Conservation (phyloP, 2,888 invertebrate species). For the Coelopa pilipes region DNA sequence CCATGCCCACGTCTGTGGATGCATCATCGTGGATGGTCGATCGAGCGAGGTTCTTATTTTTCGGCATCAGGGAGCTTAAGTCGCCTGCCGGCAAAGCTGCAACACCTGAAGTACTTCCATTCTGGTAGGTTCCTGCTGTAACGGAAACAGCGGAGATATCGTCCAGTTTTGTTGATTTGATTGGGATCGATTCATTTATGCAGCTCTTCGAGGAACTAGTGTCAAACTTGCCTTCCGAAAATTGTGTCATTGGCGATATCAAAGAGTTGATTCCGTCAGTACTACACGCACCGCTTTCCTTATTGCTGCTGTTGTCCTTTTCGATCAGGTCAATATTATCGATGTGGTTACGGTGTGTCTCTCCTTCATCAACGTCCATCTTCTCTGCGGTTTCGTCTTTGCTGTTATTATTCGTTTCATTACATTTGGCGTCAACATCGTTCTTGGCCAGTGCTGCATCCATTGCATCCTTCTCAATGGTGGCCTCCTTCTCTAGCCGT, state of each 20-base stretch:
- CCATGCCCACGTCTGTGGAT: slow-evolving; percentile 66
- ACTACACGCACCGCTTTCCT: slow-evolving; percentile 13
- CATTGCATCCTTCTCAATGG: slow-evolving; percentile 37
- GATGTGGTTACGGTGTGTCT: slow-evolving; percentile 25
- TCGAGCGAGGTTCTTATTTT: slow-evolving; percentile 53
- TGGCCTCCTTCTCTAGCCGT: slow-evolving; percentile 55
- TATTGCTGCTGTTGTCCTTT: slow-evolving; percentile 10
- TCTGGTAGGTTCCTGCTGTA: slow-evolving; percentile 53
- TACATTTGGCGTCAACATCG: slow-evolving; percentile 12
- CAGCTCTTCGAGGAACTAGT: slow-evolving; percentile 49
- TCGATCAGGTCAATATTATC: slow-evolving; percentile 40
- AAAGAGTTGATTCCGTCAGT: no score
- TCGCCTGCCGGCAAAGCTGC: slow-evolving; percentile 46
- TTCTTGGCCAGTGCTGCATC: not conserved
- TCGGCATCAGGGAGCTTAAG: slow-evolving; percentile 58
- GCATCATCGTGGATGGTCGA: slow-evolving; percentile 61
- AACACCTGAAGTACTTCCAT: slow-evolving; percentile 48
- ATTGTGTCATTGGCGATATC: not conserved
- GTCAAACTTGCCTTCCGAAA: slow-evolving; percentile 34
- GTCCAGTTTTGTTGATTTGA: slow-evolving; percentile 43
- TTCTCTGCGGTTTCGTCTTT: slow-evolving; percentile 47
- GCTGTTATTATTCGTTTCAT: slow-evolving; percentile 40
- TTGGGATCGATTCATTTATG: slow-evolving; percentile 43
- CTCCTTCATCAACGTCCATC: slow-evolving; percentile 58
- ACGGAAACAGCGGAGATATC: slow-evolving; percentile 41